Evolutionary conservation across 2,888 invertebrate genomes (phyloP), one percentile per base, ranked within the genome.

Genomic region (Dryobotodes eremita): DNA sequence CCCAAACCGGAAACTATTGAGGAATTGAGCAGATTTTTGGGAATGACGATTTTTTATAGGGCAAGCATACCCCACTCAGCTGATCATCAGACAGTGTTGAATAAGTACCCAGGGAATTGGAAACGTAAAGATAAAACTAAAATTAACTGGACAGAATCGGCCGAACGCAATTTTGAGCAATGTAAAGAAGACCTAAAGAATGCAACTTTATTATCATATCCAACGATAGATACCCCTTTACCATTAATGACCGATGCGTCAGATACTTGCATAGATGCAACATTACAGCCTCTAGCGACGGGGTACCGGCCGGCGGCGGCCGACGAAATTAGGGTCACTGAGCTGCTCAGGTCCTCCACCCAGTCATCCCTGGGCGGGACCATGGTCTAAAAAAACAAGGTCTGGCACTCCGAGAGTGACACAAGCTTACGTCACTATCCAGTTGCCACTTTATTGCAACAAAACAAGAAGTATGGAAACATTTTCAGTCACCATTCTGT

Each of bases 221-320:
- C 72, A 26, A 15, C 11, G 31, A 1, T 46, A 59, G 20, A 48
- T 61, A 46, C n/a, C 0, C 53, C 72, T 15, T 62, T 71, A 13
- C 53, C 72, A 62, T 20, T 75, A 0, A 75, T 71, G 75, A 61
- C 71, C 11, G 71, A 75, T 6, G 71, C 71, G n/a, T 71, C 42
- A 53, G 61, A 74, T 20, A 75, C 17, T 4, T 75, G 75, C 50
- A 7, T 59, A 20, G 61, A 61, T 1, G 75, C 75, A 0, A 61
- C 26, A 13, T 61, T 70, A 23, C 61, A 75, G 5, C 71, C n/a
- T n/a, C n/a, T n/a, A n/a, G n/a, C n/a, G n/a, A n/a, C n/a, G n/a
- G n/a, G n/a, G n/a, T n/a, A n/a, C n/a, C n/a, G n/a, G n/a, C n/a
- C n/a, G n/a, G n/a, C n/a, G n/a, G n/a, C n/a, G n/a, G n/a, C n/a